Evolutionary conservation across 2,797 vertebrate genomes (phyloP).

Genomic region (Valencia hispanica): DNA sequence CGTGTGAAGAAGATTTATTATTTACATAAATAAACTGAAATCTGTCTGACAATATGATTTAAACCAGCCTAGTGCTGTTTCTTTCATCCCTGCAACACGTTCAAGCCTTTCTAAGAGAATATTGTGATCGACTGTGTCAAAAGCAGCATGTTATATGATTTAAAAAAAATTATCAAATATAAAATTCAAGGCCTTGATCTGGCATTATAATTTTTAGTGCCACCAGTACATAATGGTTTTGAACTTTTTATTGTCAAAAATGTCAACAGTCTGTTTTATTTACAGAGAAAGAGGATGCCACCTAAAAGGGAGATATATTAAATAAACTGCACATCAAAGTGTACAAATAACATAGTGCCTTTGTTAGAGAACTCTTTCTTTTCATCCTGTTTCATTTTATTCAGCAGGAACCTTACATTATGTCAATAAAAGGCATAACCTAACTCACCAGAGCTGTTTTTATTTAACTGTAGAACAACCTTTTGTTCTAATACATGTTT

Average conservation of each 20-base stretch:
- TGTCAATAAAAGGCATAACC: conserved; percentile 72
- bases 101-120: no score
- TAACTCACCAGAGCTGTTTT: conserved; percentile 52
- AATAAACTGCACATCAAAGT: conserved; percentile 64
- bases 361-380: conserved; percentile 61
- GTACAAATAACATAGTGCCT: conserved; percentile 62
- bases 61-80: no score
- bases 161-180: background rate
- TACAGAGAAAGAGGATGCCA: conserved; percentile 19
- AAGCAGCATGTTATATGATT: background rate
- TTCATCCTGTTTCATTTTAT: conserved; percentile 60
- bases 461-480: conserved; percentile 56
- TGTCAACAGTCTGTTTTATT: conserved; percentile 15
- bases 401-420: conserved; percentile 55
- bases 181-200: background rate
- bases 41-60: no score
- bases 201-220: background rate
- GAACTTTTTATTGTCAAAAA: conserved; percentile 18
- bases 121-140: no score
- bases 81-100: no score
- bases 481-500: conserved; percentile 17
- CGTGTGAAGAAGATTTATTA: no score
- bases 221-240: conserved; percentile 12
- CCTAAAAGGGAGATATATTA: conserved; percentile 28
- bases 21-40: no score